Conservation (phyloP, 1,140 invertebrate genomes). For the Drosophila lowei region DNA sequence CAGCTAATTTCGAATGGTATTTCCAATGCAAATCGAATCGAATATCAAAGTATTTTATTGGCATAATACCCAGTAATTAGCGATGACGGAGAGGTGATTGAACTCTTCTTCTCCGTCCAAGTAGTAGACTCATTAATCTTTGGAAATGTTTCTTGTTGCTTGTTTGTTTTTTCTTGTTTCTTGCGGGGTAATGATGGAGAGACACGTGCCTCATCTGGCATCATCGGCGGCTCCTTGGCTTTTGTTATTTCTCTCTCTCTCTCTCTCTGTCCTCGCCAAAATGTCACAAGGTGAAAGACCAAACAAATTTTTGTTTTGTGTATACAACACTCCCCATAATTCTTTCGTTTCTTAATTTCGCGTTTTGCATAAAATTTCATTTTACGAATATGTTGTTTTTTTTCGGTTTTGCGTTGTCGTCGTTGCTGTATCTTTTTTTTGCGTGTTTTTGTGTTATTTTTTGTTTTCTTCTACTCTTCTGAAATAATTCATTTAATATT, state of each 20-base stretch:
- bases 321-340: neutral
- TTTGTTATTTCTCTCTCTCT: slow-evolving; percentile 12
- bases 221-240: slow-evolving; percentile 7
- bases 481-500: slow-evolving; percentile 38
- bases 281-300: slow-evolving; percentile 59
- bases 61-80: slow-evolving; percentile 43
- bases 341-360: slow-evolving; percentile 11
- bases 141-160: neutral
- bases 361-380: slow-evolving; percentile 35
- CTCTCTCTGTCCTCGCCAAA: slow-evolving; percentile 12
- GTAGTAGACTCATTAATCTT: slow-evolving; percentile 33
- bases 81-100: slow-evolving; percentile 32
- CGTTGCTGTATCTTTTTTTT: too few species aligned
- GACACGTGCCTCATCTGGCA: slow-evolving; percentile 24
- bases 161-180: too few species aligned
- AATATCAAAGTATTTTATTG: slow-evolving; percentile 40
- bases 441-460: slow-evolving; percentile 7
- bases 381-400: slow-evolving; percentile 10
- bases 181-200: slow-evolving; percentile 2
- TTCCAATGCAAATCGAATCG: slow-evolving; percentile 49
- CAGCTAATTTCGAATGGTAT: slow-evolving; percentile 27
- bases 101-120: slow-evolving; percentile 24
- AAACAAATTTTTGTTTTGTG: neutral
- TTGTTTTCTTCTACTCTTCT: slow-evolving; percentile 28
- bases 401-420: slow-evolving; percentile 20